These are phyloP conservation scores for Rugalucina vietnamica DNA, from an alignment of 2,888 invertebrate species.

Conservation along the genomic window DNA sequence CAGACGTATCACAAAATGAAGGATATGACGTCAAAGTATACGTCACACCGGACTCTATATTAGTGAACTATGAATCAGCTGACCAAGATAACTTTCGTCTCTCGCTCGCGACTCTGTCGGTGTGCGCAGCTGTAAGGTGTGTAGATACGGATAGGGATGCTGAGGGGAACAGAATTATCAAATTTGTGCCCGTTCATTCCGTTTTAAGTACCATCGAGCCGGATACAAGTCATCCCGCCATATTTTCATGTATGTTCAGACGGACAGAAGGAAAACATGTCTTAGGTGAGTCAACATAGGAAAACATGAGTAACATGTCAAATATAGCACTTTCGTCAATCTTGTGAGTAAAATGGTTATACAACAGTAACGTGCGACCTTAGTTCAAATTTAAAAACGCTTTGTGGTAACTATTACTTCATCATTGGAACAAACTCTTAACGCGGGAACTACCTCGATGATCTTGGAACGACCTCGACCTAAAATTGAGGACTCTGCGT, in stretches of 20 bases:
- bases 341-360: too few relatives aligned
- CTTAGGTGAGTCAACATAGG: not conserved
- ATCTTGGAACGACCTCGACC: too few relatives aligned
- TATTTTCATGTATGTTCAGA: conserved; percentile 49
- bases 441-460: too few relatives aligned
- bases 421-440: too few relatives aligned
- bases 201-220: conserved; percentile 47
- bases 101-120: conserved; percentile 40
- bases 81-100: conserved; percentile 20
- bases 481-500: too few relatives aligned
- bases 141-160: conserved; percentile 29
- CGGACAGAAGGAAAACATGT: conserved; percentile 4
- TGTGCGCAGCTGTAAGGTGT: conserved; percentile 54
- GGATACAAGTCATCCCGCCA: conserved; percentile 48
- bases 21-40: conserved; percentile 49
- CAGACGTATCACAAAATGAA: conserved; percentile 17
- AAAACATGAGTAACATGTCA: too few relatives aligned
- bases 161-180: conserved; percentile 28
- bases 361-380: too few relatives aligned
- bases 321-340: too few relatives aligned
- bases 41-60: conserved; percentile 35
- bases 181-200: conserved; percentile 57
- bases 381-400: too few relatives aligned
- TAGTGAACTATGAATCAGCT: conserved; percentile 18
- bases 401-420: too few relatives aligned